A percentile compares a stretch with the other conserved stretches of the same genome.
phyloP scores from a whole-genome alignment of 2,888 invertebrate species.

The Hoplodrina blanda region DNA sequence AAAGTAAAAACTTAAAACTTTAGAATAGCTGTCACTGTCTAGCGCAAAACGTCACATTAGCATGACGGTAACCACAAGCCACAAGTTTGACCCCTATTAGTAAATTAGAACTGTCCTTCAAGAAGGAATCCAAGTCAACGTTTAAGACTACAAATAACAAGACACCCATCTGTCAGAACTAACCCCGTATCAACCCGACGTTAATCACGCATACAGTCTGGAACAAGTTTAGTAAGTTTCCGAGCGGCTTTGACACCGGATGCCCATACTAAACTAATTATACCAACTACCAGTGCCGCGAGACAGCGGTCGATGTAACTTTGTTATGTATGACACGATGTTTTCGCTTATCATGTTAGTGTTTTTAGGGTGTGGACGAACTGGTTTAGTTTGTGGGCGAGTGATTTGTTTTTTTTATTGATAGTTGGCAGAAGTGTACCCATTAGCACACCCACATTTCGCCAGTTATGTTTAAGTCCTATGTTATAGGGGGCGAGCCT shows the following conservation, averaged over 20 bases:
- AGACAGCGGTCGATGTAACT: conserved; percentile 44
- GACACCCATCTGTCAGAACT: conserved; percentile 4
- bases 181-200: conserved; percentile 11
- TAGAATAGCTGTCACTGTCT: too few relatives aligned
- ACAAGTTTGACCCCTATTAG: too few relatives aligned
- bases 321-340: conserved; percentile 34
- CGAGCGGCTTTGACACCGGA: conserved; percentile 62
- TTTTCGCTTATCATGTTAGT: conserved; percentile 32
- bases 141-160: background rate
- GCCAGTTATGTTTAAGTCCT: too few relatives aligned
- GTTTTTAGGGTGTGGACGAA: background rate
- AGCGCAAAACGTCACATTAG: too few relatives aligned
- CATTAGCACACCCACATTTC: too few relatives aligned
- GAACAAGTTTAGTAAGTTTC: conserved; percentile 56
- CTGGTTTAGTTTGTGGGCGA: background rate
- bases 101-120: too few relatives aligned
- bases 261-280: conserved; percentile 64
- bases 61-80: too few relatives aligned
- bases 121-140: too few relatives aligned
- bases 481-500: too few relatives aligned
- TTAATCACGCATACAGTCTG: conserved; percentile 31
- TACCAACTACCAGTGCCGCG: conserved; percentile 30
- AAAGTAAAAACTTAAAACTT: too few relatives aligned
- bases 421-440: too few relatives aligned
- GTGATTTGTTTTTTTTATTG: background rate